Conservation (phyloP, 2,797 vertebrate species). For the Acanthornis magna region DNA sequence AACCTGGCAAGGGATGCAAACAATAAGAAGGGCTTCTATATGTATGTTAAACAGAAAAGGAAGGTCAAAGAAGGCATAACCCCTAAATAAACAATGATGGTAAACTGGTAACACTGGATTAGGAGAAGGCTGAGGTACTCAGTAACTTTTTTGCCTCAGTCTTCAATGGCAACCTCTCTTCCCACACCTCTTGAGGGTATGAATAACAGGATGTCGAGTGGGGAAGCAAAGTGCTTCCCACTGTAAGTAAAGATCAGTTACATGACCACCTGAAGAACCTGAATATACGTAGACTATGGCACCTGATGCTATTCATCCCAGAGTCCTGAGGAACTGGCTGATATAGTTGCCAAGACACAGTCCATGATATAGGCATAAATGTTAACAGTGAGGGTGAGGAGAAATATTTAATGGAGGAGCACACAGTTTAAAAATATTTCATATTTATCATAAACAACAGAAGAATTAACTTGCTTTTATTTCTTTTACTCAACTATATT, state of each 20-base stretch:
- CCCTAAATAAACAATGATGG: not conserved
- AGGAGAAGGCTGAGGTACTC: not conserved
- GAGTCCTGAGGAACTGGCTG: not conserved
- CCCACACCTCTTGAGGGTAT: not conserved
- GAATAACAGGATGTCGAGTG: too few species aligned
- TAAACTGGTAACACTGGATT: not conserved
- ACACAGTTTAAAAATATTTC: not conserved
- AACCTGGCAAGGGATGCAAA: not conserved
- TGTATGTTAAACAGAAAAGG: not conserved
- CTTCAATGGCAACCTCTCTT: not conserved
- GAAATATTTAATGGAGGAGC: not conserved
- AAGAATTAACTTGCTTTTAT: not conserved
- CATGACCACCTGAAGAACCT: not conserved
- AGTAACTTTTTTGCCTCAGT: not conserved
- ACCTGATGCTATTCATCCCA: not conserved
- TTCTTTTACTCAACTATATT: not conserved
- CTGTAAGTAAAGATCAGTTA: not conserved
- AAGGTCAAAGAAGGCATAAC: not conserved
- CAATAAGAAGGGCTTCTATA: not conserved
- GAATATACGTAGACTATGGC: rapidly evolving
- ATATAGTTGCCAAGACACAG: not conserved
- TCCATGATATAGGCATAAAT: not conserved
- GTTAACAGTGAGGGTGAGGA: not conserved
- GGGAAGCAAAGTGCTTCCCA: not conserved
- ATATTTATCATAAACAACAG: not conserved